Evolutionary conservation across 23 tunicate species (phyloP), one percentile per base, ranked within the genome.

Genomic region (Ciona savignyi): DNA sequence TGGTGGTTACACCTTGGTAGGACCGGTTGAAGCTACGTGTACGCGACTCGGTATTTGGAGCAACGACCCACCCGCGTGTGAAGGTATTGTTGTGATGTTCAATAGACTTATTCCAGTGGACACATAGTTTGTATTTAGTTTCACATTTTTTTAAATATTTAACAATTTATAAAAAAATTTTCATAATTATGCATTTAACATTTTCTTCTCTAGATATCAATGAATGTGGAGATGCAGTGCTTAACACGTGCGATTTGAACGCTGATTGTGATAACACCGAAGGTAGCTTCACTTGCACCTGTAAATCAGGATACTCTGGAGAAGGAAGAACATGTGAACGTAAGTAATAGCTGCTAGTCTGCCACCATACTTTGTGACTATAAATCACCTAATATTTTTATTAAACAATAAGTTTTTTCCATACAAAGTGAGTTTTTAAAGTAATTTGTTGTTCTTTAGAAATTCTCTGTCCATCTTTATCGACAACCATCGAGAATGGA

Each of bases 31-130:
- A 29, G 69, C 69, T 26, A 83, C 70, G 23, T 90, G 97, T 33
- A 67, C 68, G 67, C 28, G 21, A 1, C 15, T 71, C 25, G 86
- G 89, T 1, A 23, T 34, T 0, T 90, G 97, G 97, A 33, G 78
- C 25, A 72, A 51, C 1, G 22, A 23, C n/a, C 32, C 73, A 3
- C 82, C 81, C 3, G 15, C 2, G n/a, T 86, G 94, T 29, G 68
- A 56, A 49, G 67, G 93, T 86, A 66, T 4, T n/a, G n/a, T n/a
- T n/a, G n/a, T n/a, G n/a, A n/a, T n/a, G n/a, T n/a, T n/a, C n/a
- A n/a, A n/a, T n/a, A n/a, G n/a, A n/a, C n/a, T n/a, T n/a, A n/a
- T n/a, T n/a, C n/a, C n/a, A n/a, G n/a, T n/a, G n/a, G n/a, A n/a
- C n/a, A n/a, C n/a, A n/a, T n/a, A n/a, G n/a, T n/a, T n/a, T n/a